phyloP scores from a whole-genome alignment of 2,113 vertebrate species.

The Madoqua kirkii region DNA sequence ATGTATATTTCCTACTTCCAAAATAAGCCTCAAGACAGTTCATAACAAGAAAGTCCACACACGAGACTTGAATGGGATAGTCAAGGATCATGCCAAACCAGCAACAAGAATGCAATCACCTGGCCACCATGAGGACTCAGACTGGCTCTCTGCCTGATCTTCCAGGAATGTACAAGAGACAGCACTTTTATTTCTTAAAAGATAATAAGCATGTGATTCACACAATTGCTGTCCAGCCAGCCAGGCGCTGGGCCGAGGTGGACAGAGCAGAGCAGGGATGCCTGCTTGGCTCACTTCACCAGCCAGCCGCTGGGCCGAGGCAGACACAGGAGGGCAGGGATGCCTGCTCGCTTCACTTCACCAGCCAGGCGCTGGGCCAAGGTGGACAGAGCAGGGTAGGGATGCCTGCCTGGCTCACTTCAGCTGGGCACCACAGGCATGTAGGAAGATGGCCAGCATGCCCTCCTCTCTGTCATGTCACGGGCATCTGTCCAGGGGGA shows the following conservation, averaged over 20 bases:
- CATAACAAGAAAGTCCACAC: too few species aligned
- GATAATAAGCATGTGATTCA: background rate
- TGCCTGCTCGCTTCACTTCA: too few species aligned
- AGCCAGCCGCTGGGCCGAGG: background rate
- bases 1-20: background rate
- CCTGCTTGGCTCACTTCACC: too few species aligned
- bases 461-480: background rate
- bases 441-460: background rate
- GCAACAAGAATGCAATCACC: background rate
- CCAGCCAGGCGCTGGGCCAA: background rate
- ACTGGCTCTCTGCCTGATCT: background rate
- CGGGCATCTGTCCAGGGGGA: background rate
- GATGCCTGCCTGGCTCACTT: too few species aligned
- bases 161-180: background rate
- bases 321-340: background rate
- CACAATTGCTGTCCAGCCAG: background rate
- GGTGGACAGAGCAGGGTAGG: background rate
- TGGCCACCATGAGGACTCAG: background rate
- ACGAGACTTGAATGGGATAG: background rate
- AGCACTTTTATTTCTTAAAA: background rate
- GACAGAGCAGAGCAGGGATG: background rate
- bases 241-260: background rate
- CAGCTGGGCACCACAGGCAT: background rate
- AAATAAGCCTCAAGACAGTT: background rate
- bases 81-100: background rate